Conservation (phyloP, 2,888 invertebrate genomes). For the Abrostola triplasia region DNA sequence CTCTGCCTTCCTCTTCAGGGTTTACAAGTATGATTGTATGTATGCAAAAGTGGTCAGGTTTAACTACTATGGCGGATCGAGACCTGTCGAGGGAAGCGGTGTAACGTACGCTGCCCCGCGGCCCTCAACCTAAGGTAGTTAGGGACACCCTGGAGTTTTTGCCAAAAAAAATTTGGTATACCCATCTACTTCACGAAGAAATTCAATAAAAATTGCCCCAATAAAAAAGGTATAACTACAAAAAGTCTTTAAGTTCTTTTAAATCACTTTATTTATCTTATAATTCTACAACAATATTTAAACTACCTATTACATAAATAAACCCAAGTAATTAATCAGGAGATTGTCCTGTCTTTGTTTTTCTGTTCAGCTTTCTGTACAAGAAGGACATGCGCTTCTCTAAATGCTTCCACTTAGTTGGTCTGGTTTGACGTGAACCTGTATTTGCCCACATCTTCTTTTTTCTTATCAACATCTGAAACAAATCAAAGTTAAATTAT, state of each 20-base stretch:
- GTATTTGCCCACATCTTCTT: conserved; percentile 90
- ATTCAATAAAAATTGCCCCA: too few species aligned
- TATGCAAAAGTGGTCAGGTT: too few species aligned
- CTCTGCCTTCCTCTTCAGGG: too few species aligned
- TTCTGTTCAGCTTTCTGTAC: conserved; percentile 93
- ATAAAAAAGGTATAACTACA: too few species aligned
- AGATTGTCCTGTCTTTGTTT: conserved; percentile 91
- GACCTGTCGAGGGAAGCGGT: too few species aligned
- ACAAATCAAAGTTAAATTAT: conserved; percentile 37
- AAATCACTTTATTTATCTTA: conserved; percentile 37
- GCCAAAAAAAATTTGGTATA: too few species aligned
- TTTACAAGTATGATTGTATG: too few species aligned
- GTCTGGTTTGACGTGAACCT: conserved; percentile 89
- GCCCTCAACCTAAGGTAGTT: too few species aligned
- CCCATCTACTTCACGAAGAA: too few species aligned
- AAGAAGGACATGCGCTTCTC: conserved; percentile 92
- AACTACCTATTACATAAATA: conserved; percentile 19
- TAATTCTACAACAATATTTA: conserved; percentile 31
- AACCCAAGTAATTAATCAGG: conserved; percentile 63
- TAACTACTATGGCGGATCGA: too few species aligned
- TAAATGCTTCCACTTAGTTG: conserved; percentile 93
- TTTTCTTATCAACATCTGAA: conserved; percentile 90
- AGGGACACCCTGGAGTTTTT: too few species aligned
- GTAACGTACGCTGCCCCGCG: too few species aligned
- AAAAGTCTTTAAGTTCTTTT: background rate